Evolutionary conservation across 2,888 invertebrate species (phyloP), one percentile per base, ranked within the genome.

Genomic region (Caenorhabditis becei): DNA sequence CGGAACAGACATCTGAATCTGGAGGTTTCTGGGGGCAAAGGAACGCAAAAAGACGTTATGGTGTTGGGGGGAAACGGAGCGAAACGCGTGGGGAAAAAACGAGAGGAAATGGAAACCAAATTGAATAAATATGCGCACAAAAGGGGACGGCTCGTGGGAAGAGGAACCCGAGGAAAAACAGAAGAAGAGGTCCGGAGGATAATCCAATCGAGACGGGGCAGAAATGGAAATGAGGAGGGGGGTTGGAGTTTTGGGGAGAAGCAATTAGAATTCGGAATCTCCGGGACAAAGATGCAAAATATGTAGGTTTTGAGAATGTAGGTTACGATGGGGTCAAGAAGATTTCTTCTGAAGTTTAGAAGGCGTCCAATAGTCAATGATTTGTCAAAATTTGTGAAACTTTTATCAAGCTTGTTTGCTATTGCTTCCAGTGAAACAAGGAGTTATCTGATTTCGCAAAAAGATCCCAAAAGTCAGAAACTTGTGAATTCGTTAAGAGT

Each of bases 91-190:
- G 20, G 49, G 2, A 20, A 49, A 49, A 49, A 49, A 23, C 11
- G 20, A 10, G 53, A 26, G 23, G 23, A 53, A 53, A 41, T 18
- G 24, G 54, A 26, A n/a, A 16, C 41, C 41, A 54, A 54, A 54
- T 54, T 54, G 54, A 54, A 54, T 54, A 54, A 58, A 58, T 58
- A 58, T 58, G 54, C 28, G 54, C 49, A 49, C 49, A 49, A 49
- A 54, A 11, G 54, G 54, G 54, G 54, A 54, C 49, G 49, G 23
- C 20, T 4, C 49, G 7, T 5, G 41, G 41, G 32, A 10, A 32
- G 41, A 16, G 16, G 16, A 54, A 54, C 54, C 28, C 28, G n/a
- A 2, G 14, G 54, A 54, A n/a, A n/a, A 54, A 24, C 1, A 10
- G 5, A 8, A 24, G 28, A 28, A 54, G 35, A 53, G 53, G 2